A percentile compares a stretch with the other conserved stretches of the same genome.
phyloP scores from a whole-genome alignment of 2,113 vertebrate genomes.

The Chlamydotis undulata region DNA sequence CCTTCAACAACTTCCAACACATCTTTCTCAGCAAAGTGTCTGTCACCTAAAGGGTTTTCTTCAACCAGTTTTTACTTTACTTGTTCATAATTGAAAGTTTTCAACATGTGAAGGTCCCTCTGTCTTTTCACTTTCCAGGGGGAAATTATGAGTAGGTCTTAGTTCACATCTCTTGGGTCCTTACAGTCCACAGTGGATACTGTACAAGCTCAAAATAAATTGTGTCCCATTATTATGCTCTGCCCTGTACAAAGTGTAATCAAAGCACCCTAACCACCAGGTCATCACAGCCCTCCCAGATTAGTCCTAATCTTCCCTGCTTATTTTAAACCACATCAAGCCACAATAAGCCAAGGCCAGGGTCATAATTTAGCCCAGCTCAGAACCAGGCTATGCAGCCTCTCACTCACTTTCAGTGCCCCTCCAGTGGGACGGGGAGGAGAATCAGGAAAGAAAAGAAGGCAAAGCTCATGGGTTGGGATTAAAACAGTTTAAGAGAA shows the following conservation, averaged over 20 bases:
- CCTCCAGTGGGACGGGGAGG: too few relatives aligned
- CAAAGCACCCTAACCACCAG: neutral
- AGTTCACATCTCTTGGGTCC: neutral
- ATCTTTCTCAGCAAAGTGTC: neutral
- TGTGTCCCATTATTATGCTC: neutral
- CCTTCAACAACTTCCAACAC: neutral
- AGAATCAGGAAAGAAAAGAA: too few relatives aligned
- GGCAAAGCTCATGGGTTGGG: too few relatives aligned
- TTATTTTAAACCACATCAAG: neutral
- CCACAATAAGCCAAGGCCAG: neutral
- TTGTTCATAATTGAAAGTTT: neutral
- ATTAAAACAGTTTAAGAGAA: too few relatives aligned
- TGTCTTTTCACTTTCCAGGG: neutral
- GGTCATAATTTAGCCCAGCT: too few relatives aligned
- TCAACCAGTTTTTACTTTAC: neutral
- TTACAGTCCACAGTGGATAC: neutral
- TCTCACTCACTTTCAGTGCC: too few relatives aligned
- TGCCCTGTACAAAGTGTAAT: neutral
- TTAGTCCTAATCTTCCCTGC: neutral
- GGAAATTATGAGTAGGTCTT: neutral
- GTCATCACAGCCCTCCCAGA: neutral
- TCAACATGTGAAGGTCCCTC: neutral
- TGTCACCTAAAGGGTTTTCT: neutral
- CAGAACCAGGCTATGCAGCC: too few relatives aligned
- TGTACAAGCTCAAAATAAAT: neutral